Evolutionary conservation across 2,113 vertebrate genomes (phyloP).

Genomic region (western clawed frog (Xenopus tropicalis)): UCB_Xtro_10.0 CM004446.2:31885501-31886000

Average conservation of each 20-base stretch:
- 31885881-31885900: constrained; percentile 60
- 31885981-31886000: constrained; percentile 84
- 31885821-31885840: constrained; percentile 58
- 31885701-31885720: constrained; percentile 83
- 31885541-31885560: too few species aligned
- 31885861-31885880: constrained; percentile 54
- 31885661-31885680: constrained; percentile 78
- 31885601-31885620: too few species aligned
- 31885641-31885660: background rate
- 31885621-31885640: too few species aligned
- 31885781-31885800: constrained; percentile 63
- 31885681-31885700: constrained; percentile 87
- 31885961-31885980: constrained; percentile 83
- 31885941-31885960: constrained; percentile 73
- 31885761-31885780: constrained; percentile 64
- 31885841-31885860: constrained; percentile 56
- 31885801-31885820: constrained; percentile 62
- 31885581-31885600: too few species aligned
- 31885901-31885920: constrained; percentile 54
- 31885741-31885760: constrained; percentile 44
- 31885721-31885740: constrained; percentile 73
- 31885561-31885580: too few species aligned
- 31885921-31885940: constrained; percentile 65
- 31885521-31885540: too few species aligned
- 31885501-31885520: too few species aligned